Evolutionary conservation across 2,797 vertebrate species (phyloP), one percentile per base, ranked within the genome.

Genomic region (Artibeus lituratus): DNA sequence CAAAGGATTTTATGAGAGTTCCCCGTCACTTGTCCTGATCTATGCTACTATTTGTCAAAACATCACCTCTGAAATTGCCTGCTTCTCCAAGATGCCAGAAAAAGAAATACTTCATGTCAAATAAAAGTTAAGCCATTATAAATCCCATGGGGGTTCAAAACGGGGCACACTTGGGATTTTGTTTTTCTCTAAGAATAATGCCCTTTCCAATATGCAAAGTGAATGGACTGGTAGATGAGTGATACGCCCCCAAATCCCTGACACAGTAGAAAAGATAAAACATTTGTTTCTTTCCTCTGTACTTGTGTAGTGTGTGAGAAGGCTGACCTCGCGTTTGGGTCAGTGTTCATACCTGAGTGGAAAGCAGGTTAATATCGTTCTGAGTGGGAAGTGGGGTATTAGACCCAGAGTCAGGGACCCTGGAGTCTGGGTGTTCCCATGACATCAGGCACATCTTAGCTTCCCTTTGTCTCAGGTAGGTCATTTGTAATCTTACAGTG

Each of bases 41-140:
- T 86, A n/a, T 73, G 74, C 72, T 87, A 76, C 89, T 81, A 37
- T 94, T 94, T 95, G 89, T 94, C 89, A 93, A 91, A 91, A 85
- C 72, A 94, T 77, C 69, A 69, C 32, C 59, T 91, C 78, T 47
- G 39, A 97, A 87, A 93, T 69, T 67, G 47, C 49, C 90, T 70
- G 83, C 73, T 93, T 95, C n/a, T 67, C 76, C 74, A 51, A 69
- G 53, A 70, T n/a, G 29, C 70, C 74, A 90, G 59, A 22, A 81
- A 37, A 73, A 42, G 74, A 57, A 69, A 78, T 10, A 51, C 37
- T 51, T 73, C 47, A 65, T 21, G 42, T 86, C 73, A 67, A 80
- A 67, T 81, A 44, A 78, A 95, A 88, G 62, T 86, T 89, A 87
- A 84, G 29, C n/a, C 18, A 77, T 59, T 69, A 85, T 82, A 85